Base-by-base conservation (phyloP, 1,140 invertebrate species). In the Trichogramma pretiosum region DNA sequence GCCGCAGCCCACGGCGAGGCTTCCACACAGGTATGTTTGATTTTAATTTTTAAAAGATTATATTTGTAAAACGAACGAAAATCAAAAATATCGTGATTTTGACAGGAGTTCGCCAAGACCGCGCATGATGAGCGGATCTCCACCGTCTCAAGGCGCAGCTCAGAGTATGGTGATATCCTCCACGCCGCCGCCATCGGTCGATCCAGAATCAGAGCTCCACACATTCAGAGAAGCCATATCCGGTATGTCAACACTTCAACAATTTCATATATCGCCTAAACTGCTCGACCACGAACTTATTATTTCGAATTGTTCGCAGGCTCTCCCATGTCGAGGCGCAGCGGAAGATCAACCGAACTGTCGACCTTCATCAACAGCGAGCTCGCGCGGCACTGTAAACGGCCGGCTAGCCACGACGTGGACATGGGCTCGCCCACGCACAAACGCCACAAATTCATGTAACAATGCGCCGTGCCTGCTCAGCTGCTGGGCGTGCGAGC, bases 321-420 rank as follows among this genome's bases (percentile, higher is more conserved):
- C 44, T 61, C 68, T 50, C 61, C 62, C 54, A 63, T 68, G 57
- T 64, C 65, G 46, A 59, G 68, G 45, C 65, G 63, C 52, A 53
- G 64, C 50, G 65, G 67, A 44, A 58, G 63, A 49, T 67, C 68
- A 59, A 74, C 79, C 23, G 84, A 87, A 62, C 68, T 87, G 47
- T 85, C 81, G 65, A 75, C 82, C 53, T 87, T 87, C 67, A 84
- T 87, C 62, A 77, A 77, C 56, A 83, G 82, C 56, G 85, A 87
- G 70, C 82, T 85, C 60, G 80, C 81, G 46, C 75, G 85, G 44
- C 82, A 86, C 73, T 75, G 77, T 62, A 88, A 87, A 72, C 75
- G 84, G 57, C 78, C 81, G 19, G 79, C 82, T 34, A 70, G 77
- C 24, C 75, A 76, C 43, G 77, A 80, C 58, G 78, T 81, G 35